Base-by-base conservation (phyloP, 2,797 vertebrate species). In the Microctenopoma lineatum region DNA sequence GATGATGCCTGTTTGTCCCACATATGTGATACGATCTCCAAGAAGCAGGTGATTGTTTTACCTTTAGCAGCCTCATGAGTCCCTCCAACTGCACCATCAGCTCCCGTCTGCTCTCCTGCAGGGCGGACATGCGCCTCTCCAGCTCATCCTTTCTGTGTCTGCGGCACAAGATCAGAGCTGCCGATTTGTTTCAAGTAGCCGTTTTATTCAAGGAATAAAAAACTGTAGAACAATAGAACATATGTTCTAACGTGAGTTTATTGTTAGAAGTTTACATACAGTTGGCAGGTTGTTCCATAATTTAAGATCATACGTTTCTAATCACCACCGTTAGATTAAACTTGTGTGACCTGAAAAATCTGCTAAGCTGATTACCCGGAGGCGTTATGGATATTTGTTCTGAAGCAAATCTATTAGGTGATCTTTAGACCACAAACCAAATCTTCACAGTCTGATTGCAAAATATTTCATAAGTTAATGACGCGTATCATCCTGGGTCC, bases 1-100 rank as follows among this genome's bases (percentile, higher is more conserved):
- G 46, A 2, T 57, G 46, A 59, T 16, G 11, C 2, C 15, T 32
- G 56, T 14, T 18, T 14, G 16, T 38, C 50, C 11, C 29, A 45
- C 41, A 45, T 26, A 10, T 21, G 15, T 54, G 57, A 48, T 50
- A 13, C 48, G n/a, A 58, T 54, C 36, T 42, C 26, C 16, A 46
- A 0, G 14, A 50, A 56, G 6, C 41, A 52, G 59, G 52, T 36
- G 52, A 42, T 21, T 0, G 16, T 59, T 55, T 71, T 85, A 99
- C 98, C 95, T 99, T 99, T 11, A 99, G 94, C 66, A 99, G 93
- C 83, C 97, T 97, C 98, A 99, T 99, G 39, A 99, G 95, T 56
- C 97, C 96, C 75, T 99, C 98, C 46, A 99, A 94, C 88, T 99
- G 97, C 47, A 98, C 97, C 98, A 99, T 99, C 90, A 99, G 93